Conservation (phyloP, 2,113 vertebrate genomes). For the Mesocricetus auratus region DNA sequence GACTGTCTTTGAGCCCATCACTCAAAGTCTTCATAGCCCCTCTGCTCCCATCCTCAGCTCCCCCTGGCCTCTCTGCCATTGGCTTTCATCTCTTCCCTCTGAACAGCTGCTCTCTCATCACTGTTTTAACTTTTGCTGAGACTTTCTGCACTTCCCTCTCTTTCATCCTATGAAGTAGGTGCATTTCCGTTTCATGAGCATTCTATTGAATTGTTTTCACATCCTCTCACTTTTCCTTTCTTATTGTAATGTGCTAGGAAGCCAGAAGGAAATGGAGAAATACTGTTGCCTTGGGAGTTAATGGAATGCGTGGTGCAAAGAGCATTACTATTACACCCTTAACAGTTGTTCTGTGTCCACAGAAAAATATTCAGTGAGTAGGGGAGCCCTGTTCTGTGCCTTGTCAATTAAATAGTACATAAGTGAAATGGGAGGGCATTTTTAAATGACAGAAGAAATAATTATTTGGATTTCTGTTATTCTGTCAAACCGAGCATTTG, state of each 20-base stretch:
- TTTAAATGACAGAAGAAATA: slow-evolving; percentile 24
- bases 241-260: neutral
- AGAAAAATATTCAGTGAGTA: neutral
- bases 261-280: neutral
- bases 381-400: neutral
- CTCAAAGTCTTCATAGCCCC: neutral
- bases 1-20: slow-evolving; percentile 56
- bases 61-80: slow-evolving; percentile 44
- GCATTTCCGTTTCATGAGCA: neutral
- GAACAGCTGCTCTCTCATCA: slow-evolving; percentile 52
- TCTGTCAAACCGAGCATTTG: neutral
- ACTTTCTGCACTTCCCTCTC: slow-evolving; percentile 40
- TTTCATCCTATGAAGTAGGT: slow-evolving; percentile 55
- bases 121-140: slow-evolving; percentile 50
- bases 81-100: slow-evolving; percentile 64
- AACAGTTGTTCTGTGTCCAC: neutral
- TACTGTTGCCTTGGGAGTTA: neutral
- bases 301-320: neutral
- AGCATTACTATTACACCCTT: neutral
- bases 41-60: neutral
- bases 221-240: slow-evolving; percentile 3
- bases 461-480: slow-evolving; percentile 34
- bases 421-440: neutral
- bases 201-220: neutral
- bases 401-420: slow-evolving; percentile 26